Evolutionary conservation across 2,888 invertebrate genomes (phyloP), one percentile per base, ranked within the genome.

Genomic region (Synergus japonicus): DNA sequence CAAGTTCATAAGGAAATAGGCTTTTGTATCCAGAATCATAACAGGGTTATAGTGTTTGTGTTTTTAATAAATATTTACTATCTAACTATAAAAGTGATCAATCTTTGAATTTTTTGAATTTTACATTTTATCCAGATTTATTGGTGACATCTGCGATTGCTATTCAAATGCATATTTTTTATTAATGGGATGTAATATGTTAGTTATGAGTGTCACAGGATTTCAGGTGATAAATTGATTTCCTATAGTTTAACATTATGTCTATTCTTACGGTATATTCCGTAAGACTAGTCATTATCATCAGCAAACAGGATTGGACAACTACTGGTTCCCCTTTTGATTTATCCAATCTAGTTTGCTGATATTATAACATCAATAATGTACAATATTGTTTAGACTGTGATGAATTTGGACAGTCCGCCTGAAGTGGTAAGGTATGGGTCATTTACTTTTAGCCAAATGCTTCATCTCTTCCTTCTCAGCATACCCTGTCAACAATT

Each of bases 401-500:
- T 64, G 29, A 29, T 64, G 37, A 64, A 64, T 0, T 13, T 37
- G 4, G 12, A 29, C 15, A 64, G 37, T 13, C 15, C 37, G 10
- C 12, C 22, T 29, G 64, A 64, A 12, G 64, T 37, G 8, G 1
- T 64, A 37, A 64, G 64, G 22, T 64, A 22, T 29, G 64, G 64
- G 4, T 4, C 29, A 4, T 29, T 29, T 64, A 22, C 29, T 64
- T 13, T 64, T 64, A 12, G 4, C 12, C 64, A 64, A 64, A 64
- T 64, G 18, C 2, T 64, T 64, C 22, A 64, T 7, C 64, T 64
- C 37, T 37, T 64, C 29, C 22, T 13, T 37, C 64, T 64, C 37
- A 64, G 29, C 37, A 29, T 64, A 13, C 64, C 64, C 4, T 64
- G 64, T 64, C 64, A 64, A 64, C 12, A 64, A 64, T 29, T 64